phyloP scores from a whole-genome alignment of 1,140 invertebrate species.

The Pseudomyrmex concolor region DNA sequence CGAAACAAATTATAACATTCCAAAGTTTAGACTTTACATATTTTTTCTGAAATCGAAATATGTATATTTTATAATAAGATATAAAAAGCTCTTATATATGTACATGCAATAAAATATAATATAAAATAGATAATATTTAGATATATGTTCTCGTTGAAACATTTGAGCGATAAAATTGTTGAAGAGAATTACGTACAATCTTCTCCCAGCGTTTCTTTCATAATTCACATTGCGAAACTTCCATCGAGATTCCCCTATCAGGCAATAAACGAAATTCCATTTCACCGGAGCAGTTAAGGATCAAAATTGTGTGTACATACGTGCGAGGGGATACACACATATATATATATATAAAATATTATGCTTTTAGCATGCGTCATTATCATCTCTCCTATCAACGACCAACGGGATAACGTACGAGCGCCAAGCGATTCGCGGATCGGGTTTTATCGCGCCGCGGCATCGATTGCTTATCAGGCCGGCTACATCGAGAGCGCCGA shows the following conservation, averaged over 20 bases:
- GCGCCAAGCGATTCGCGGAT: constrained; percentile 38
- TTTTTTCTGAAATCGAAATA: too few relatives aligned
- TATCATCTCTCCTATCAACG: constrained; percentile 46
- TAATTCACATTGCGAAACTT: constrained; percentile 1
- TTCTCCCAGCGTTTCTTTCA: background rate
- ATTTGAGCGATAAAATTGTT: background rate
- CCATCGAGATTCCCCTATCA: background rate
- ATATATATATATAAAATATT: constrained; percentile 39
- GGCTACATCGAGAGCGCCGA: constrained; percentile 27
- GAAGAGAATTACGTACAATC: background rate
- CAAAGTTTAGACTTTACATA: background rate
- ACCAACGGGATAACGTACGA: constrained; percentile 30
- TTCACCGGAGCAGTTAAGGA: constrained; percentile 30
- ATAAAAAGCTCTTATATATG: too few relatives aligned
- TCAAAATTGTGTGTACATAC: constrained; percentile 37
- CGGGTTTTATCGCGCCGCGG: constrained; percentile 45
- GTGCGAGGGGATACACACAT: background rate
- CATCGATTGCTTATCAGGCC: constrained; percentile 52
- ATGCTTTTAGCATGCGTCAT: constrained; percentile 44
- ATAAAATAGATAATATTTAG: too few relatives aligned
- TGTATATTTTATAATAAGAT: too few relatives aligned
- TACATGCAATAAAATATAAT: too few relatives aligned
- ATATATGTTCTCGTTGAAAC: too few relatives aligned
- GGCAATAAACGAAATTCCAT: constrained; percentile 1
- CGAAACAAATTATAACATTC: background rate